phyloP scores from a whole-genome alignment of 2,797 vertebrate genomes.

The Microhierax caerulescens region DNA sequence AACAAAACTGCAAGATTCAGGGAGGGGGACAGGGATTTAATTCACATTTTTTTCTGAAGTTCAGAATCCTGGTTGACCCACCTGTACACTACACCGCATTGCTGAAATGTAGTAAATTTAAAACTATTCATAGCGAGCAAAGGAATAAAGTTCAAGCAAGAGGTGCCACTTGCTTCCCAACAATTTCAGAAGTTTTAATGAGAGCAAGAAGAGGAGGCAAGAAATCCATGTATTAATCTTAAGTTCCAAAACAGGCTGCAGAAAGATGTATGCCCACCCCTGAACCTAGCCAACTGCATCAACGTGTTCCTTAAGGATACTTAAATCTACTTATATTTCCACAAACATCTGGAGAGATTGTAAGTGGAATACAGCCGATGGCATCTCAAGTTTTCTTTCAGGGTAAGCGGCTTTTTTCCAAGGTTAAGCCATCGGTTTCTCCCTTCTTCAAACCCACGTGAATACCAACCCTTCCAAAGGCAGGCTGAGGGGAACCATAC shows the following conservation, averaged over 20 bases:
- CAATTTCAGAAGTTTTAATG: neutral
- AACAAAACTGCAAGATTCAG: neutral
- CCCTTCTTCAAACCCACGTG: neutral
- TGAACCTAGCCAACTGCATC: neutral
- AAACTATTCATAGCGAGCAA: neutral
- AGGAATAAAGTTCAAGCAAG: neutral
- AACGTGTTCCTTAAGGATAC: neutral
- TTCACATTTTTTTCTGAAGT: neutral
- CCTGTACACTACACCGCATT: neutral
- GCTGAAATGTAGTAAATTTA: neutral
- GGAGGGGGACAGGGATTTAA: neutral
- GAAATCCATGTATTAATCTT: neutral
- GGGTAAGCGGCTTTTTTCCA: fast-evolving
- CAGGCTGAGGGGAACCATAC: neutral
- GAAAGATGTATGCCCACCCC: neutral
- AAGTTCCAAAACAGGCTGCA: neutral
- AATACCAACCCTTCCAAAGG: neutral
- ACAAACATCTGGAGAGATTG: neutral
- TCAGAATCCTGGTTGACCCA: neutral
- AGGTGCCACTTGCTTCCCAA: neutral
- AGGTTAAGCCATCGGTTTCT: neutral
- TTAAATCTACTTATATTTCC: neutral
- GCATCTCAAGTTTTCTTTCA: neutral
- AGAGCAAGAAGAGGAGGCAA: neutral
- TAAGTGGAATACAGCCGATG: neutral